A percentile compares a stretch with the other conserved stretches of the same genome.
Evolutionary conservation across 1,140 invertebrate species (phyloP).

Genomic region (Drosophila dunni): DNA sequence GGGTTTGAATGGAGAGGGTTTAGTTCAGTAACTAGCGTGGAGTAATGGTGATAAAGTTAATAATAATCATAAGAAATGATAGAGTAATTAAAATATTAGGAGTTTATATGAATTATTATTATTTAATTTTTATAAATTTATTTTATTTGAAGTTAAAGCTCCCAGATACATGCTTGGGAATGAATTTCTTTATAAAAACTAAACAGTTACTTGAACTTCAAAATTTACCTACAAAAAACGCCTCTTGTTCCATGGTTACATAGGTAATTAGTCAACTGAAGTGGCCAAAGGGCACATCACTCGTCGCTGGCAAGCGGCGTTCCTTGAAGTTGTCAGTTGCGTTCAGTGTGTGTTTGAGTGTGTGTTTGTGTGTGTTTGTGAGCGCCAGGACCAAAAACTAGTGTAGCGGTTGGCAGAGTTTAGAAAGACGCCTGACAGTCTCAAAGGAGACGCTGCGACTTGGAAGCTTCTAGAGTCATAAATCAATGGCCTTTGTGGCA

Average conservation of each 20-base stretch:
- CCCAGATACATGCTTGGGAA: too few relatives aligned
- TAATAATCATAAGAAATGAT: too few relatives aligned
- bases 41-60: background rate
- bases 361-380: slow-evolving; percentile 8
- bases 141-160: too few relatives aligned
- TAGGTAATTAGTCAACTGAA: slow-evolving; percentile 77
- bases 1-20: background rate
- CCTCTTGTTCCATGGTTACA: slow-evolving; percentile 27
- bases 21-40: background rate
- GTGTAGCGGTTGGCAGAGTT: background rate
- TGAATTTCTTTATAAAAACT: too few relatives aligned
- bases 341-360: background rate
- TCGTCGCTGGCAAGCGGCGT: slow-evolving; percentile 55
- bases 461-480: slow-evolving; percentile 33
- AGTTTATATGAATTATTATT: too few relatives aligned
- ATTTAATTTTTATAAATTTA: too few relatives aligned
- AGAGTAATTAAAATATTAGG: too few relatives aligned
- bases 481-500: slow-evolving; percentile 38
- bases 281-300: slow-evolving; percentile 68
- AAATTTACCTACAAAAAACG: slow-evolving; percentile 2
- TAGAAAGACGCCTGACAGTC: slow-evolving; percentile 46
- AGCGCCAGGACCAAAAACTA: slow-evolving; percentile 11
- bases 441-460: slow-evolving; percentile 21
- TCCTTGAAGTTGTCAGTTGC: slow-evolving; percentile 52
- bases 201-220: too few relatives aligned